Evolutionary conservation across 2,888 invertebrate species (phyloP), one percentile per base, ranked within the genome.

Genomic region (Morpho helenor): DNA sequence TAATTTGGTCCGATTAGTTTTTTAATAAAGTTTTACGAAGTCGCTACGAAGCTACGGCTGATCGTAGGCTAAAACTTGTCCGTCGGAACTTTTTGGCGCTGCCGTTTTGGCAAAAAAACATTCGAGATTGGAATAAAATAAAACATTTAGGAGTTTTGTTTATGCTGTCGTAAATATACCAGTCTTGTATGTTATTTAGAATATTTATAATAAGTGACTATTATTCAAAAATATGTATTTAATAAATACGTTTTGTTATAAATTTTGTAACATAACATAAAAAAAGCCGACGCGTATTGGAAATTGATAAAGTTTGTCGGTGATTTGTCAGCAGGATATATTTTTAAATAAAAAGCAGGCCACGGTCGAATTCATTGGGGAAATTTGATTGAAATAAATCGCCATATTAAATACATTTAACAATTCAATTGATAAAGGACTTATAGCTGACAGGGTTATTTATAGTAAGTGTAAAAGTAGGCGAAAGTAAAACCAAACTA

Each of bases 31-130:
- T 61, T 53, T 60, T 39, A 63, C 65, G 61, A 66, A 57, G 63
- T 64, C 66, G 73, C 70, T 71, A 73, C 72, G 74, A 72, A 54
- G 66, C 61, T 73, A 73, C 79, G 80, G 76, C 7, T 63, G 68
- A 67, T 74, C 74, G 80, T 89, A 89, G 89, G 89, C 89, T 87
- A 87, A 89, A 88, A 87, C 80, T 75, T 75, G 69, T 74, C 89
- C 89, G 89, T 67, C 89, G 89, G 89, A 76, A 83, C 74, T 75
- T 78, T 73, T 72, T 66, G 64, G 60, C 62, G 61, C 59, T 48
- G 49, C 44, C 59, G 47, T 48, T 41, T 10, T 48, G 48, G 48
- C 42, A 22, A 44, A 48, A 44, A 40, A 57, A 52, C 49, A 46
- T 52, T 40, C 23, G 47, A 52, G n/a, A 43, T 48, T 39, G 9